phyloP scores from a whole-genome alignment of 2,888 invertebrate genomes.

The Argyra leucocephala region DNA sequence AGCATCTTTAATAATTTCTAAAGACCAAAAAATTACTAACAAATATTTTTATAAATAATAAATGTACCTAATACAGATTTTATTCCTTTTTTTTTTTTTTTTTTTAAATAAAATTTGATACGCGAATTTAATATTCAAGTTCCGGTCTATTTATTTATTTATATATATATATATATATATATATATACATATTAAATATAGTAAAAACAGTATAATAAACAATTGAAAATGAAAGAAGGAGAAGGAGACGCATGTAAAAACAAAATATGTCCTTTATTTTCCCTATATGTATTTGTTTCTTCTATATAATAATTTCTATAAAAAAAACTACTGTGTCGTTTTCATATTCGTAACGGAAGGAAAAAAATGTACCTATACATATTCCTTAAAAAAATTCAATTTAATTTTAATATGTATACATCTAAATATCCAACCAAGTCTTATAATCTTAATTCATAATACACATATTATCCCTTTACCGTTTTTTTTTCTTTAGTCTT shows the following conservation, averaged over 20 bases:
- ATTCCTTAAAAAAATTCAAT: background rate
- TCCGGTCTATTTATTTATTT: background rate
- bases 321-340: background rate
- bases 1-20: too few species aligned
- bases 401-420: background rate
- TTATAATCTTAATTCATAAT: background rate
- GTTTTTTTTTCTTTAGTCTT: background rate
- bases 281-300: too few species aligned
- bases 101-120: constrained; percentile 6
- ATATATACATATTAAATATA: too few species aligned
- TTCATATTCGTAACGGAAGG: background rate
- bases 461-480: background rate
- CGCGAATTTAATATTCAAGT: constrained; percentile 6
- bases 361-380: background rate
- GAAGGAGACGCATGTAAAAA: background rate
- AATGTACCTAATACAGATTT: too few species aligned
- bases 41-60: too few species aligned
- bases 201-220: background rate
- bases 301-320: too few species aligned
- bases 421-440: background rate
- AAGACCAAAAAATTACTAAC: too few species aligned
- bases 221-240: background rate
- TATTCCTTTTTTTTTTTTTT: too few species aligned
- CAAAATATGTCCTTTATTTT: too few species aligned
- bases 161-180: too few species aligned